Evolutionary conservation across 2,113 vertebrate species (phyloP).

Genomic region (Boleophthalmus pectinirostris): DNA sequence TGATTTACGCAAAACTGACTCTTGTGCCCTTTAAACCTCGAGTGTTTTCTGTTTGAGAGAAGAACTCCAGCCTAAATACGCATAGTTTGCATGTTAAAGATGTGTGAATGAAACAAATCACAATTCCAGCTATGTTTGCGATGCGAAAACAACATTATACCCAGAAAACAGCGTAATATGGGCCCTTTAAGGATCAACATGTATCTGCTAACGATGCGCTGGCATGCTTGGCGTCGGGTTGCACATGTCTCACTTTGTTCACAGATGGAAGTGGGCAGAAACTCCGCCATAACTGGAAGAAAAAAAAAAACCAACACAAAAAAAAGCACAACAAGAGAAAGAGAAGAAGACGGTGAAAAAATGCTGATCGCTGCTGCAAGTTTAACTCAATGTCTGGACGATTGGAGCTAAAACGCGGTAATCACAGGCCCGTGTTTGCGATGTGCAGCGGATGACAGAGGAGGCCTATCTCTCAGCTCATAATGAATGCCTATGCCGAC

Average conservation of each 20-base stretch:
- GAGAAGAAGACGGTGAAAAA: neutral
- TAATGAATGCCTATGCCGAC: slow-evolving; percentile 62
- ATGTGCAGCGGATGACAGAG: slow-evolving; percentile 45
- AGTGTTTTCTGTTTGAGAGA: too few relatives aligned
- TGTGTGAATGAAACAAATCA: too few relatives aligned
- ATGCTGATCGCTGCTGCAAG: slow-evolving; percentile 15
- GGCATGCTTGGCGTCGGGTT: slow-evolving; percentile 19
- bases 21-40: too few relatives aligned
- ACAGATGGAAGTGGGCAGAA: slow-evolving; percentile 65
- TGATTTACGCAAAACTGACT: too few relatives aligned
- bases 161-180: too few relatives aligned
- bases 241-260: slow-evolving; percentile 38
- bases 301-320: neutral
- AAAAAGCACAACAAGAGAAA: neutral
- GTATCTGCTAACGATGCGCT: slow-evolving; percentile 39
- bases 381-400: slow-evolving; percentile 32
- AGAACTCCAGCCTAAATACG: too few relatives aligned
- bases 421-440: slow-evolving; percentile 54
- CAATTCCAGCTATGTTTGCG: too few relatives aligned
- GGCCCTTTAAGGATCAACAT: slow-evolving; percentile 15
- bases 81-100: too few relatives aligned
- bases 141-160: too few relatives aligned
- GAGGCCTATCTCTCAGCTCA: slow-evolving; percentile 18
- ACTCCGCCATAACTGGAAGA: slow-evolving; percentile 54
- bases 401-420: slow-evolving; percentile 50